phyloP scores from a whole-genome alignment of 2,888 invertebrate species.

The Actias luna region DNA sequence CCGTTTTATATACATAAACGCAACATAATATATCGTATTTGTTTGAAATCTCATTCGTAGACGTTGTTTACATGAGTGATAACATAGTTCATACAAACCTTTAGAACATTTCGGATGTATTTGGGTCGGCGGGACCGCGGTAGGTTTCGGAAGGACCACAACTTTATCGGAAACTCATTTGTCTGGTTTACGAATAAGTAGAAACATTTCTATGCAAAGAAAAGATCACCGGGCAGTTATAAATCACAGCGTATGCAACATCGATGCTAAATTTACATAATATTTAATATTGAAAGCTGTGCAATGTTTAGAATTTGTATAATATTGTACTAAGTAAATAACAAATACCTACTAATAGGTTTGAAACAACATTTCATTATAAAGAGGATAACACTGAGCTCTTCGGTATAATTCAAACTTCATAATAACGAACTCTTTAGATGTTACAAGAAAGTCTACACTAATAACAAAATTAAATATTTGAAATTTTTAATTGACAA shows the following conservation, averaged over 20 bases:
- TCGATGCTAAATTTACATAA: not conserved
- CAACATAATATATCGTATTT: not conserved
- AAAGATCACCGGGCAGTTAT: slow-evolving; percentile 4
- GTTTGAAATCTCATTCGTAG: not conserved
- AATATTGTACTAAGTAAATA: not conserved
- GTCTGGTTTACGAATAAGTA: slow-evolving; percentile 8
- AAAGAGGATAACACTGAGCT: no score
- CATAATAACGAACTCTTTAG: no score
- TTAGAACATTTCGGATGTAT: not conserved
- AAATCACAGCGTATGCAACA: slow-evolving; percentile 2
- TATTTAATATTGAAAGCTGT: not conserved
- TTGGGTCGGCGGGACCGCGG: not conserved
- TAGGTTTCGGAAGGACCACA: slow-evolving; percentile 1
- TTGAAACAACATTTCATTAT: no score
- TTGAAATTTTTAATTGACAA: no score
- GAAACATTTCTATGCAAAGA: not conserved
- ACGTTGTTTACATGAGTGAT: slow-evolving; percentile 1
- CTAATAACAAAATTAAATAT: no score
- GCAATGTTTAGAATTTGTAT: not conserved
- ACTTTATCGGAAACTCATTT: slow-evolving; percentile 8
- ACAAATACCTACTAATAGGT: no score
- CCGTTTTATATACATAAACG: not conserved
- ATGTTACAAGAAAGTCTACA: no score
- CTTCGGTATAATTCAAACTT: no score
- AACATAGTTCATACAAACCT: not conserved